These are phyloP conservation scores for Hecatera dysodea DNA, from an alignment of 2,888 invertebrate species.

Conservation along the genomic window DNA sequence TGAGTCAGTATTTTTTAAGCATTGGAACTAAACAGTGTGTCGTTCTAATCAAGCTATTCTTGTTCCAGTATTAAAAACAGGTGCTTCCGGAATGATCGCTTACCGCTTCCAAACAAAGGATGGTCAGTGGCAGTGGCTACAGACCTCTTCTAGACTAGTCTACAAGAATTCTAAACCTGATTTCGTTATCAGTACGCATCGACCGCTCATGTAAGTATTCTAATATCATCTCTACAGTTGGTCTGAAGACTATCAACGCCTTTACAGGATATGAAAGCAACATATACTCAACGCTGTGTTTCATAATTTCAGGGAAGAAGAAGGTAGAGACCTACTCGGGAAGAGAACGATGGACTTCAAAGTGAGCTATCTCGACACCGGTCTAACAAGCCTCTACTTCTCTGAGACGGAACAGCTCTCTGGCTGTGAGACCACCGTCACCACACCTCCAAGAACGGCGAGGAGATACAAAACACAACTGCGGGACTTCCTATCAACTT, in stretches of 20 bases:
- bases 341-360: conserved; percentile 99
- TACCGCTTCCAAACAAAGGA: conserved; percentile 99
- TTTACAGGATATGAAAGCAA: neutral
- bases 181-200: conserved; percentile 99
- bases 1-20: neutral
- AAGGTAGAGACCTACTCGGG: conserved; percentile 98
- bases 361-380: conserved; percentile 98
- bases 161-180: conserved; percentile 99
- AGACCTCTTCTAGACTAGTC: conserved; percentile 98
- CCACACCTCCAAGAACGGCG: conserved; percentile 94
- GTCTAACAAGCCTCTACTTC: conserved; percentile 97
- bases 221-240: neutral
- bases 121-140: conserved; percentile 99
- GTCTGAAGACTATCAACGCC: too few relatives aligned
- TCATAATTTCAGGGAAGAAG: conserved; percentile 96
- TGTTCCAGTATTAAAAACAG: conserved; percentile 98
- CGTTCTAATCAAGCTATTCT: neutral
- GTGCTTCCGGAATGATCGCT: conserved; percentile 99
- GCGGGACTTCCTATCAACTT: conserved; percentile 97
- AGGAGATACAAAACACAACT: conserved; percentile 98
- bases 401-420: conserved; percentile 95
- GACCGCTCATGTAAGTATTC: conserved; percentile 97
- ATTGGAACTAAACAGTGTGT: neutral
- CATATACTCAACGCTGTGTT: neutral
- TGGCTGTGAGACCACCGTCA: conserved; percentile 91